Percentiles rank a stretch among this genome's conserved stretches.
Evolutionary conservation across 1,140 invertebrate genomes (phyloP).

Genomic region (Helicoverpa armigera): DNA sequence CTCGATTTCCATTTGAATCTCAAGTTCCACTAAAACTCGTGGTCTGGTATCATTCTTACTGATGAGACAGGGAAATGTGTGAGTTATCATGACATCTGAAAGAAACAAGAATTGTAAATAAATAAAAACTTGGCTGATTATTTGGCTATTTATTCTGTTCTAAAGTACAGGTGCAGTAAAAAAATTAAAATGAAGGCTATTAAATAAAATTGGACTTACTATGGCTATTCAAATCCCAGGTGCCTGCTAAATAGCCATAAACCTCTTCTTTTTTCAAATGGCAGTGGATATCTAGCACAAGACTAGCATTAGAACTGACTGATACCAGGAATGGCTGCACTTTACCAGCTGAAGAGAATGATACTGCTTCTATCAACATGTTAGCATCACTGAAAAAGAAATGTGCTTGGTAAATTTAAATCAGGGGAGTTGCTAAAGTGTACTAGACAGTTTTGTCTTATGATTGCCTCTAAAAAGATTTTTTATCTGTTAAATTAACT

Average conservation of each 20-base stretch:
- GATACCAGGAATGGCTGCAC: conserved; percentile 97
- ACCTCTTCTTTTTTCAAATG: conserved; percentile 97
- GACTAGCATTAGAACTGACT: conserved; percentile 94
- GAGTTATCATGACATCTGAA: conserved; percentile 94
- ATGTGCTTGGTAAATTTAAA: background rate
- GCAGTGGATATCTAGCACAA: conserved; percentile 97
- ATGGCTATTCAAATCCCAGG: conserved; percentile 97
- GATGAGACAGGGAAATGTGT: conserved; percentile 96
- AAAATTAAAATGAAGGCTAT: too few relatives aligned
- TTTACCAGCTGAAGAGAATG: conserved; percentile 95
- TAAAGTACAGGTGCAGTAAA: too few relatives aligned
- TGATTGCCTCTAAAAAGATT: too few relatives aligned
- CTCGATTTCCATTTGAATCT: conserved; percentile 94
- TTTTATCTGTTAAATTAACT: too few relatives aligned
- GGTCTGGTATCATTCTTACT: conserved; percentile 92
- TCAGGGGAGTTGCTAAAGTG: too few relatives aligned
- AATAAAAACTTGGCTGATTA: background rate
- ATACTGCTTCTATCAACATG: conserved; percentile 94
- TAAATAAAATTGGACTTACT: conserved; percentile 89
- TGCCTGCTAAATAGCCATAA: conserved; percentile 97
- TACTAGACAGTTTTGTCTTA: too few relatives aligned
- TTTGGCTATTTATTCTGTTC: background rate
- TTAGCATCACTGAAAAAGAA: conserved; percentile 92
- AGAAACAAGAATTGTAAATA: conserved; percentile 57
- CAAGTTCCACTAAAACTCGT: conserved; percentile 91